Conservation (phyloP, 1,140 invertebrate species). For the Amphibalanus amphitrite region DNA sequence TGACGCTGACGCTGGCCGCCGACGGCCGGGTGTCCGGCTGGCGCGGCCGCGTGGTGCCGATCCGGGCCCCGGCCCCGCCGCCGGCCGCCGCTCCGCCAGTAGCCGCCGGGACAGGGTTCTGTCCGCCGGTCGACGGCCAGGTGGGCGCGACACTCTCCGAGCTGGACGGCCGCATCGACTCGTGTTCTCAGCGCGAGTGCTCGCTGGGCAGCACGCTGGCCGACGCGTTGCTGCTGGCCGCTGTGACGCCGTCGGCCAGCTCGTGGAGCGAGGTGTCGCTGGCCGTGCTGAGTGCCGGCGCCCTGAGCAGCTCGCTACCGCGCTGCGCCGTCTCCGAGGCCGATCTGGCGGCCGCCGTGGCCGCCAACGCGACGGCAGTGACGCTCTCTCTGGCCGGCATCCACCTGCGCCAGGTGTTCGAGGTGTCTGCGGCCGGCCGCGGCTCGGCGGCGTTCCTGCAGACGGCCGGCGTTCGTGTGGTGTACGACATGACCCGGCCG, state of each 20-base stretch:
- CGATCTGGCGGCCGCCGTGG: neutral
- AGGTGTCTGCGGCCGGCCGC: neutral
- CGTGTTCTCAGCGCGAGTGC: neutral
- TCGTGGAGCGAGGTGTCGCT: neutral
- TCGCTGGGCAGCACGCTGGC: neutral
- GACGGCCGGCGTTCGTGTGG: slow-evolving; percentile 20
- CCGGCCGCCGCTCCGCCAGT: no score
- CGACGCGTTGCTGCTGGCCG: neutral
- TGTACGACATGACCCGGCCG: slow-evolving; percentile 36
- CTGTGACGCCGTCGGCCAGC: neutral
- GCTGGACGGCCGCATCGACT: neutral
- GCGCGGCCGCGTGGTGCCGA: neutral
- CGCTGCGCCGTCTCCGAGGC: neutral
- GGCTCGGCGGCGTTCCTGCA: neutral
- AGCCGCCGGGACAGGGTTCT: neutral
- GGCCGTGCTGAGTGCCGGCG: neutral
- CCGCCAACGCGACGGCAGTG: neutral
- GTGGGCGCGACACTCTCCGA: neutral
- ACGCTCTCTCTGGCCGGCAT: neutral
- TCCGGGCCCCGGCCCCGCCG: neutral
- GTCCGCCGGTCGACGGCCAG: no score
- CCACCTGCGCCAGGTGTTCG: neutral
- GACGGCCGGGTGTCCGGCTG: neutral
- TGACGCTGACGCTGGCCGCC: neutral
- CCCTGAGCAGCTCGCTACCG: neutral